phyloP scores from a whole-genome alignment of 2,888 invertebrate species.

The Siphonodentalium dalli region DNA sequence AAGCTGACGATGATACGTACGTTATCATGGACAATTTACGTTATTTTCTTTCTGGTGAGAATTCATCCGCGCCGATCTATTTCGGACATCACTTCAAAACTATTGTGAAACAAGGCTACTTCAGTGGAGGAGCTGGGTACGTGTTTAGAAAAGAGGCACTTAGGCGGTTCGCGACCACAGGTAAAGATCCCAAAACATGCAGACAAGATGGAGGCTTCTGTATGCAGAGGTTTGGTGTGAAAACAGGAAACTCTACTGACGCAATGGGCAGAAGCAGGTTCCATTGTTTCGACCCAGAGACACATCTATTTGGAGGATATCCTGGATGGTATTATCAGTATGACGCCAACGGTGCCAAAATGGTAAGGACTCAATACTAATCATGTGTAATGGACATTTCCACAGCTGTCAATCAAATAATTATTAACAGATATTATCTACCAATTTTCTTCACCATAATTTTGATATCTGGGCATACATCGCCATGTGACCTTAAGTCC shows the following conservation, averaged over 20 bases:
- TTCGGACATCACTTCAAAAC: constrained; percentile 68
- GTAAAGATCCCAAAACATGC: constrained; percentile 43
- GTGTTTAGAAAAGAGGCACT: constrained; percentile 84
- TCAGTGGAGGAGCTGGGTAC: constrained; percentile 76
- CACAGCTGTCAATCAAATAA: too few species aligned
- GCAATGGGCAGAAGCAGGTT: constrained; percentile 51
- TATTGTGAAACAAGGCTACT: constrained; percentile 59
- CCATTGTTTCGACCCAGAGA: constrained; percentile 56
- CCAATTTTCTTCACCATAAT: too few species aligned
- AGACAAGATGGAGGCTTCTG: constrained; percentile 53
- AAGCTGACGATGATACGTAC: constrained; percentile 98
- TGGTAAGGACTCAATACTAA: too few species aligned
- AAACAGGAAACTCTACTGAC: constrained; percentile 51
- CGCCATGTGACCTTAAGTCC: too few species aligned
- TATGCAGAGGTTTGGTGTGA: constrained; percentile 54
- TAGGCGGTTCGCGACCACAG: constrained; percentile 76
- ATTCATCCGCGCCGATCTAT: constrained; percentile 79
- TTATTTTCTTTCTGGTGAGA: constrained; percentile 81
- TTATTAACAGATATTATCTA: too few species aligned
- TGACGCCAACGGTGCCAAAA: constrained; percentile 51
- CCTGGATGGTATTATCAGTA: constrained; percentile 57
- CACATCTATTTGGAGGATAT: constrained; percentile 51
- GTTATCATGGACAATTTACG: constrained; percentile 93
- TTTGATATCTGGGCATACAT: too few species aligned
- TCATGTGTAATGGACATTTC: too few species aligned